phyloP scores from a whole-genome alignment of 1,140 invertebrate species.

The Heliconius nattereri region DNA sequence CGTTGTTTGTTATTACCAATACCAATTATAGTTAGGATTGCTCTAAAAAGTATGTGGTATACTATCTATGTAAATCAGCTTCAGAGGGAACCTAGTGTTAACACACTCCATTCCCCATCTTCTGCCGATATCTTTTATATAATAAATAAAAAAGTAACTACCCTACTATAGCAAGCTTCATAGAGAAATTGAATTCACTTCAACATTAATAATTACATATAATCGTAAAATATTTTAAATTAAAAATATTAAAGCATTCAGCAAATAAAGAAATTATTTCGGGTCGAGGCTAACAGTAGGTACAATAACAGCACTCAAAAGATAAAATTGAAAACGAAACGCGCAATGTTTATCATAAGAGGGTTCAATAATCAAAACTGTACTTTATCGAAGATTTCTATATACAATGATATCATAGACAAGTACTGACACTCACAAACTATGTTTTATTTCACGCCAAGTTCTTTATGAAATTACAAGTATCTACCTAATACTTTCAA shows the following conservation, averaged over 20 bases:
- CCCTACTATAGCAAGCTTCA: too few relatives aligned
- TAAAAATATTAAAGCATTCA: background rate
- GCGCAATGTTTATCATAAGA: slow-evolving; percentile 29
- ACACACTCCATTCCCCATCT: too few relatives aligned
- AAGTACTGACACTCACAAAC: background rate
- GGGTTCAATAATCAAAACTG: slow-evolving; percentile 21
- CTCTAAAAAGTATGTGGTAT: background rate
- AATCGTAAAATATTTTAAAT: too few relatives aligned
- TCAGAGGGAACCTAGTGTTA: too few relatives aligned
- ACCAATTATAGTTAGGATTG: background rate
- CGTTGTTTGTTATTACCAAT: background rate
- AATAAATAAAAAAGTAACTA: background rate
- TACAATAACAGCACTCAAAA: slow-evolving; percentile 34
- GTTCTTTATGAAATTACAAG: too few relatives aligned
- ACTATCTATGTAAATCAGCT: too few relatives aligned
- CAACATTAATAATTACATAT: too few relatives aligned
- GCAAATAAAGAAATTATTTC: slow-evolving; percentile 15
- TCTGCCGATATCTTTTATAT: background rate
- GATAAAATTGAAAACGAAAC: slow-evolving; percentile 10
- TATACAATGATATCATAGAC: background rate
- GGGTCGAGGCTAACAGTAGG: slow-evolving; percentile 24
- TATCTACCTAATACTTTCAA: too few relatives aligned
- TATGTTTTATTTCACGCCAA: background rate
- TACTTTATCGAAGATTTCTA: slow-evolving; percentile 1
- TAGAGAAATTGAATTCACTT: too few relatives aligned